Evolutionary conservation across 2,797 vertebrate genomes (phyloP).

Genomic region (Limnodromus scolopaceus): DNA sequence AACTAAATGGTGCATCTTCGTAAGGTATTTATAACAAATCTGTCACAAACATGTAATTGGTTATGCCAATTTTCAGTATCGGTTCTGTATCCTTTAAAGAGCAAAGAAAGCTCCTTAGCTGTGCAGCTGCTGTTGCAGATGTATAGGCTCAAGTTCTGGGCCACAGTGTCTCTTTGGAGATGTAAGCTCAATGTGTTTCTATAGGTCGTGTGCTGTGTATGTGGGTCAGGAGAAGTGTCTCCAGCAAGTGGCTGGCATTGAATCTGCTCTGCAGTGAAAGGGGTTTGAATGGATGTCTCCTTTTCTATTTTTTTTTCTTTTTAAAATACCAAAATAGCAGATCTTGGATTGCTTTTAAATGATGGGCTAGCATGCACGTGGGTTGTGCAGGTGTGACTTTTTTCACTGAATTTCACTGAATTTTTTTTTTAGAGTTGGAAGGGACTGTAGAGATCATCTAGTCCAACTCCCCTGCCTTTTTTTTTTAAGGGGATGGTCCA

Average conservation of each 20-base stretch:
- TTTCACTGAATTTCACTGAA: too few species aligned
- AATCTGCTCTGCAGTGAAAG: background rate
- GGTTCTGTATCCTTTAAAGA: background rate
- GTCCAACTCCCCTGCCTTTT: too few species aligned
- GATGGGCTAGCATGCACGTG: background rate
- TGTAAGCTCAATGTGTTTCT: background rate
- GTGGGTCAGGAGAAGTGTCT: background rate
- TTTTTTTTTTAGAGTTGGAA: too few species aligned
- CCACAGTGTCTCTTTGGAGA: background rate
- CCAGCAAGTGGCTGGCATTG: background rate
- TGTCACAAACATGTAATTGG: background rate
- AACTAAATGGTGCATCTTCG: background rate
- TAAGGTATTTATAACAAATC: background rate
- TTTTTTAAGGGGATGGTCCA: background rate
- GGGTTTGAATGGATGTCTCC: background rate
- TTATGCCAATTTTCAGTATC: background rate
- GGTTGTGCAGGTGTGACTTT: background rate
- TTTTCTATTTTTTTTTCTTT: background rate
- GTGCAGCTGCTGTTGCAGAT: background rate
- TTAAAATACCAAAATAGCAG: background rate
- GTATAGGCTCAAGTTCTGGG: background rate
- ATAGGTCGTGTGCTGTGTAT: fast-evolving
- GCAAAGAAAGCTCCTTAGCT: background rate
- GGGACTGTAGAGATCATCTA: too few species aligned
- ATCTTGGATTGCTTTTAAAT: background rate